Percentiles rank a stretch among this genome's conserved stretches.
phyloP scores from a whole-genome alignment of 2,113 vertebrate species.

The Cynopterus brachyotis region DNA sequence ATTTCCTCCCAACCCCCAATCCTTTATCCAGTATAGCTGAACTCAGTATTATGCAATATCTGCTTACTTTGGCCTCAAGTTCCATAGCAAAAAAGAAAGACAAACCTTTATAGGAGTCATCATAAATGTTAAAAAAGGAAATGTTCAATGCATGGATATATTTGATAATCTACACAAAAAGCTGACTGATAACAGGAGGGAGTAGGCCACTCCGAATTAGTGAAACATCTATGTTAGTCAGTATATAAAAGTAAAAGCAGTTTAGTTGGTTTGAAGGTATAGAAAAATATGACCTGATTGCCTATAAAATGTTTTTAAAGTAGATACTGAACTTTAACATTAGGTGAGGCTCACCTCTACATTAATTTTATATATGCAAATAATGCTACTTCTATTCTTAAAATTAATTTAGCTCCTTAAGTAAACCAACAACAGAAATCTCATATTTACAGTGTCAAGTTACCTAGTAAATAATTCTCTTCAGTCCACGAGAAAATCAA shows the following conservation, averaged over 20 bases:
- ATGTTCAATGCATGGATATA: neutral
- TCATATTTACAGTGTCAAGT: conserved; percentile 46
- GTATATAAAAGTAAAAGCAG: conserved; percentile 32
- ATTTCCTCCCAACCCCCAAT: too few relatives aligned
- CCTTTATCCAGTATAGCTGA: neutral
- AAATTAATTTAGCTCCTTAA: conserved; percentile 54
- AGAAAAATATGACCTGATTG: neutral
- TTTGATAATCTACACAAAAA: neutral
- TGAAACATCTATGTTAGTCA: neutral
- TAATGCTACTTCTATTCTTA: conserved; percentile 37
- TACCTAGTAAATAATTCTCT: conserved; percentile 51
- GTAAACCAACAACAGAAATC: conserved; percentile 10
- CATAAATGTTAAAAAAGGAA: neutral
- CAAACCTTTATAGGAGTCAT: neutral
- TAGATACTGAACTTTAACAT: neutral
- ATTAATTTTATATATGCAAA: conserved; percentile 54
- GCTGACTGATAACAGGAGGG: neutral
- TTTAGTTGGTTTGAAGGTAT: conserved; percentile 14
- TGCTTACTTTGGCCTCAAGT: conserved; percentile 49
- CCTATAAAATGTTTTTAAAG: conserved; percentile 7
- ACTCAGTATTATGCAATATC: conserved; percentile 17
- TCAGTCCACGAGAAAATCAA: conserved; percentile 44
- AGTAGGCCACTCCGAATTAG: neutral
- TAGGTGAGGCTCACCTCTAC: conserved; percentile 27
- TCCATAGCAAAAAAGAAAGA: neutral